Conservation (phyloP, 2,113 vertebrate genomes). For the Aegotheles bennettii region DNA sequence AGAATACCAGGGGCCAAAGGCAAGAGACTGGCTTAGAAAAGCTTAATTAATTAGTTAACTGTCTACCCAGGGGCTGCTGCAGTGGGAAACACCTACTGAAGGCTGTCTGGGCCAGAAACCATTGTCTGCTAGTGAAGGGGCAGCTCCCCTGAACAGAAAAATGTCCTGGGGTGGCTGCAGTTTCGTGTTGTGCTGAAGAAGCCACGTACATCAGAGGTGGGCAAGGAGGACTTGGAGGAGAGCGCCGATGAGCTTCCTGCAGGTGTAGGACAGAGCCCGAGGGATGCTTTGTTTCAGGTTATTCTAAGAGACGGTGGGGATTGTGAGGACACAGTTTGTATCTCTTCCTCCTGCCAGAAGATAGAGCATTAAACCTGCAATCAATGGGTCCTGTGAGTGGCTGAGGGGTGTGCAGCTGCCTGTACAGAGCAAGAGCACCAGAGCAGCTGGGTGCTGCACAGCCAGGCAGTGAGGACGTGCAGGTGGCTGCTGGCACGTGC, state of each 20-base stretch:
- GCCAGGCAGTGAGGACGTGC: neutral
- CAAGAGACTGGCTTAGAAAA: neutral
- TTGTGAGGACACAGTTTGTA: neutral
- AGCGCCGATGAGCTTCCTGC: fast-evolving
- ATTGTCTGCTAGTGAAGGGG: neutral
- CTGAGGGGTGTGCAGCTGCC: neutral
- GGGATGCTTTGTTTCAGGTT: neutral
- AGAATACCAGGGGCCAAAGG: neutral
- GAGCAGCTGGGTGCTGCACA: neutral
- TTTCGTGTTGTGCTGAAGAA: neutral
- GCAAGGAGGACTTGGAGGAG: neutral
- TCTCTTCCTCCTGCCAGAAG: neutral
- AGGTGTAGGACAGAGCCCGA: neutral
- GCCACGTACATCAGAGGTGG: neutral
- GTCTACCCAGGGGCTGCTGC: neutral
- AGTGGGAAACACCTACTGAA: neutral
- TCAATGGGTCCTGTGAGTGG: neutral
- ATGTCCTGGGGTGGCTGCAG: neutral
- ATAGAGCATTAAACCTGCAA: neutral
- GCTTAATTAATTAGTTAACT: neutral
- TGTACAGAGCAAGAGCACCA: neutral
- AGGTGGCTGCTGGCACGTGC: fast-evolving
- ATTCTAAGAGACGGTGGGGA: neutral
- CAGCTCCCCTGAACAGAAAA: neutral
- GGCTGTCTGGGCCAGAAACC: neutral